Percentiles rank a stretch among this genome's conserved stretches.
These are phyloP conservation scores for Aramus guarauna DNA, from an alignment of 2,113 vertebrate genomes.

Conservation along the genomic window DNA sequence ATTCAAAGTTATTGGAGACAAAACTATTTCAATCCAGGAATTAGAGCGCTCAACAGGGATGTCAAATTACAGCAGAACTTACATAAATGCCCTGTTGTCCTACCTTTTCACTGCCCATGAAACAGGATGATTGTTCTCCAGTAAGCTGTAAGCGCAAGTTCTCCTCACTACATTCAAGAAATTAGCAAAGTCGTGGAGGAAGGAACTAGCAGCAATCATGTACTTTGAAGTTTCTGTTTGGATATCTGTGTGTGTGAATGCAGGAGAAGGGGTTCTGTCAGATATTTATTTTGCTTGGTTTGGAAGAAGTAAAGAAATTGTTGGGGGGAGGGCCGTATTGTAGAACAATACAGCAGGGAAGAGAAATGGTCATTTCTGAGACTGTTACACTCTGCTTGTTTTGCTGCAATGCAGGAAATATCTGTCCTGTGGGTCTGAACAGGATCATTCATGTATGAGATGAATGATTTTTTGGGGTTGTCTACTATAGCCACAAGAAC, in stretches of 20 bases:
- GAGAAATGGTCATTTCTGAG: background rate
- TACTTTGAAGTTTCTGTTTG: background rate
- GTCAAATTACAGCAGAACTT: background rate
- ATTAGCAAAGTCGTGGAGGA: background rate
- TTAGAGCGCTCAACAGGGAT: background rate
- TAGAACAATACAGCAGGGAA: background rate
- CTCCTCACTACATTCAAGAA: background rate
- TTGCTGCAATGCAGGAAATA: background rate
- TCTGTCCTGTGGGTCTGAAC: background rate
- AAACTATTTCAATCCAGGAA: background rate
- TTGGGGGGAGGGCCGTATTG: rapidly evolving
- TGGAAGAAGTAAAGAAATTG: background rate
- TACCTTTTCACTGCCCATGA: background rate
- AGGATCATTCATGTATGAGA: background rate
- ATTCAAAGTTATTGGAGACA: background rate
- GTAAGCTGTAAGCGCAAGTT: background rate
- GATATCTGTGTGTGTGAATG: background rate
- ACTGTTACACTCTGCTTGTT: background rate
- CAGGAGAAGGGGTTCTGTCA: background rate
- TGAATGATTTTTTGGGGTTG: background rate
- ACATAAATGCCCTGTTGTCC: background rate
- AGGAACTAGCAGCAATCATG: background rate
- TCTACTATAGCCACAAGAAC: background rate
- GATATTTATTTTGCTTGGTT: background rate
- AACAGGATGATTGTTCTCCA: background rate